Conservation (phyloP, 2,888 invertebrate genomes). For the Proisotoma minuta region DNA sequence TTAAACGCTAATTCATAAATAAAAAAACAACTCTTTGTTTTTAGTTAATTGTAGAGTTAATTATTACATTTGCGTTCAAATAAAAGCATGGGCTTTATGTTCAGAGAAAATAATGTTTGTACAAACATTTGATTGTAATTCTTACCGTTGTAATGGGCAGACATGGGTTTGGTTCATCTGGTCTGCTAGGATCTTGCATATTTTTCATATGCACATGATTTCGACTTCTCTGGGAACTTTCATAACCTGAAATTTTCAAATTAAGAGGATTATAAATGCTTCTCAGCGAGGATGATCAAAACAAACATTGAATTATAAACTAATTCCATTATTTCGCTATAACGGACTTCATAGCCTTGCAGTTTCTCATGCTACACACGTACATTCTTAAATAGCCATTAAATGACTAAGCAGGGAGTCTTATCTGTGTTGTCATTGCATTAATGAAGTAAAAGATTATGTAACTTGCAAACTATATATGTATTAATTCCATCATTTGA, state of each 20-base stretch:
- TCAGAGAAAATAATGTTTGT: too few relatives aligned
- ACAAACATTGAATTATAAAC: too few relatives aligned
- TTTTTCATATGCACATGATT: conserved; percentile 41
- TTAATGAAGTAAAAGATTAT: neutral
- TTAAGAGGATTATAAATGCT: neutral
- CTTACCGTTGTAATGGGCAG: conserved; percentile 63
- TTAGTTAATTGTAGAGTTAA: too few relatives aligned
- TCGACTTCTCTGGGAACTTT: conserved; percentile 38
- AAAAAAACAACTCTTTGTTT: too few relatives aligned
- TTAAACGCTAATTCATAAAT: too few relatives aligned
- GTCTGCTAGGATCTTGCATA: conserved; percentile 41
- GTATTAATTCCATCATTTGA: neutral
- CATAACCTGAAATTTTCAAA: conserved; percentile 12
- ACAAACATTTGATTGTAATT: too few relatives aligned
- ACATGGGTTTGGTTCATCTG: conserved; percentile 63
- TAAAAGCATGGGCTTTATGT: too few relatives aligned
- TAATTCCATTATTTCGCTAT: too few relatives aligned
- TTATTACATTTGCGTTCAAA: too few relatives aligned
- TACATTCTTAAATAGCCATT: neutral
- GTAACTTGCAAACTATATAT: too few relatives aligned
- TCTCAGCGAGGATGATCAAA: neutral
- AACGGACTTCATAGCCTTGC: too few relatives aligned
- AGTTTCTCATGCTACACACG: neutral
- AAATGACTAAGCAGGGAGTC: neutral
- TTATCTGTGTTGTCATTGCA: neutral